Conservation (phyloP, 1,140 invertebrate genomes). For the Pseudachorutes palmiensis region DNA sequence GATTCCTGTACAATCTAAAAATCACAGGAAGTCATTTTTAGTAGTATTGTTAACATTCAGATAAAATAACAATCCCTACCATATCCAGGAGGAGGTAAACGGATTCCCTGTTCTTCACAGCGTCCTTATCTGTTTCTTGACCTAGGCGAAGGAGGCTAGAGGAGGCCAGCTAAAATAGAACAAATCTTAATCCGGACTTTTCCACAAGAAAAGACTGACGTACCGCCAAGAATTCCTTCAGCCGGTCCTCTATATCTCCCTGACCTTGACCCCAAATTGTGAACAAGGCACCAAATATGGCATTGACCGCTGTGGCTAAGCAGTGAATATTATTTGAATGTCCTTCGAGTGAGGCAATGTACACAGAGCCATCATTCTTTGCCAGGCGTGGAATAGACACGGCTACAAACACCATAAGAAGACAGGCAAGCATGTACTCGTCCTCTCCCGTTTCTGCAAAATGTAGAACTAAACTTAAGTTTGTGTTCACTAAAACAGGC, state of each 20-base stretch:
- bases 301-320: constrained; percentile 90
- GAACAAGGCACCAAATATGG: constrained; percentile 92
- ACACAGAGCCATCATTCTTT: constrained; percentile 76
- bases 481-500: background rate
- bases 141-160: constrained; percentile 87
- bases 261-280: constrained; percentile 85
- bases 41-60: constrained; percentile 2
- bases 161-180: constrained; percentile 62
- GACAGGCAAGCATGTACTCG: constrained; percentile 87
- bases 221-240: constrained; percentile 95
- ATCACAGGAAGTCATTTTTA: constrained; percentile 14
- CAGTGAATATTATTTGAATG: constrained; percentile 98
- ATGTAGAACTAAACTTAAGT: constrained; percentile 7
- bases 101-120: constrained; percentile 85
- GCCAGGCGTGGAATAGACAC: constrained; percentile 96
- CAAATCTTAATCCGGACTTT: constrained; percentile 8
- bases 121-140: constrained; percentile 91
- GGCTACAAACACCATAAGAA: constrained; percentile 97
- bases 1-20: constrained; percentile 89
- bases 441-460: constrained; percentile 65
- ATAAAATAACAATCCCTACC: constrained; percentile 45
- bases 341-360: constrained; percentile 82
- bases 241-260: constrained; percentile 90
- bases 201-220: constrained; percentile 36
- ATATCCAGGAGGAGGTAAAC: constrained; percentile 88